Conservation (phyloP, 2,888 invertebrate species). For the Lumbricus terrestris region DNA sequence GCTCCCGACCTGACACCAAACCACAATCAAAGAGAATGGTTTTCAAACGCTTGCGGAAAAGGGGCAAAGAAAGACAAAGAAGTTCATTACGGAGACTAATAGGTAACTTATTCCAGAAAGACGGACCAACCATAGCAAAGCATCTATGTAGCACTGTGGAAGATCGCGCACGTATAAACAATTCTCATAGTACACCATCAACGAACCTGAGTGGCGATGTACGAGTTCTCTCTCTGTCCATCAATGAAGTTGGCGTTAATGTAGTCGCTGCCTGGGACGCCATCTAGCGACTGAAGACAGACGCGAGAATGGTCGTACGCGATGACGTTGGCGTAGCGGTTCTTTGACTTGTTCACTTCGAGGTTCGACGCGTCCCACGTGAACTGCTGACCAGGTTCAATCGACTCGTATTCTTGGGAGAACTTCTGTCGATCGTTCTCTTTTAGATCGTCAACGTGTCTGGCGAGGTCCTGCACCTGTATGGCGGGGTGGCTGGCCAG, state of each 20-base stretch:
- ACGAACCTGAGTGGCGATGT: slow-evolving; percentile 91
- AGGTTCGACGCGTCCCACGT: slow-evolving; percentile 99
- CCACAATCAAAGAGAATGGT: too few species aligned
- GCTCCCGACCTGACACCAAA: too few species aligned
- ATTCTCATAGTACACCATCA: too few species aligned
- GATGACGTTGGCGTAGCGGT: slow-evolving; percentile 97
- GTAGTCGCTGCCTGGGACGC: slow-evolving; percentile 89
- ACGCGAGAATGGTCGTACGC: slow-evolving; percentile 88
- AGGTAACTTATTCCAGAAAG: too few species aligned
- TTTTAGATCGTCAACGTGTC: slow-evolving; percentile 93
- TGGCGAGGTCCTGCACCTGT: slow-evolving; percentile 84
- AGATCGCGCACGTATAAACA: too few species aligned
- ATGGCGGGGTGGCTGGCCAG: slow-evolving; percentile 82
- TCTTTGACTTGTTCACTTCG: slow-evolving; percentile 98
- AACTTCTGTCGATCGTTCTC: slow-evolving; percentile 94
- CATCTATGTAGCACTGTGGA: too few species aligned
- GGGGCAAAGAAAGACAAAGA: too few species aligned
- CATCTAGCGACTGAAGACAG: slow-evolving; percentile 67
- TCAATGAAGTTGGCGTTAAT: slow-evolving; percentile 99
- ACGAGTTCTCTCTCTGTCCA: slow-evolving; percentile 96
- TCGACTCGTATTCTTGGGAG: slow-evolving; percentile 95
- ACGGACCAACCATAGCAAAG: too few species aligned
- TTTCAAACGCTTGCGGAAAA: too few species aligned
- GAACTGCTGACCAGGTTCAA: slow-evolving; percentile 98
- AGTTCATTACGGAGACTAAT: too few species aligned